phyloP scores from a whole-genome alignment of 2,113 vertebrate genomes.

The Phaetusa simplex region DNA sequence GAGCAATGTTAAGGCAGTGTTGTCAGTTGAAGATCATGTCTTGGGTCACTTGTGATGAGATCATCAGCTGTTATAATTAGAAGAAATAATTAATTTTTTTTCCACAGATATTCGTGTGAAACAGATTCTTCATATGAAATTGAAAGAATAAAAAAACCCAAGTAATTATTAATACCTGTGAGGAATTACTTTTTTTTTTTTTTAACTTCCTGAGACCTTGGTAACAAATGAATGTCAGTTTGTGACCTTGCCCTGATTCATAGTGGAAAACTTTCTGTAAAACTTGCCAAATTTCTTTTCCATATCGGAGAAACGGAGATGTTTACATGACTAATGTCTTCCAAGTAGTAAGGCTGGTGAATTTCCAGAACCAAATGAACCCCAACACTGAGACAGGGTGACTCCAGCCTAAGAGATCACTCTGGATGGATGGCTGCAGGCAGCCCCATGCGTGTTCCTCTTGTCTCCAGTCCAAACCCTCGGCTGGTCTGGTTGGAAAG shows the following conservation, averaged over 20 bases:
- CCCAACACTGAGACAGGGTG: not conserved
- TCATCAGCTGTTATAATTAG: not conserved
- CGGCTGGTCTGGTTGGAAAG: not conserved
- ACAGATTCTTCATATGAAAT: not conserved
- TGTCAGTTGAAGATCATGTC: not conserved
- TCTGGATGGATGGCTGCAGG: not conserved
- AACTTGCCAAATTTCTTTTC: not conserved
- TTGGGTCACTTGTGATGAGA: not conserved
- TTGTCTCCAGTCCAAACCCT: not conserved
- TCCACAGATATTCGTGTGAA: not conserved
- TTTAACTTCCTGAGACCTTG: not conserved
- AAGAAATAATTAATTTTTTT: not conserved
- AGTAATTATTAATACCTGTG: not conserved
- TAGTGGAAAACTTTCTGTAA: not conserved
- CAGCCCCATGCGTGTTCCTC: not conserved
- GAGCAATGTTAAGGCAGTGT: not conserved
- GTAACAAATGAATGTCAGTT: not conserved
- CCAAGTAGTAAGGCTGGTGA: not conserved
- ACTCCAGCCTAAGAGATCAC: not conserved
- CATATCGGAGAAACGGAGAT: not conserved
- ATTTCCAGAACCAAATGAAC: not conserved
- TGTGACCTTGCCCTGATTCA: not conserved
- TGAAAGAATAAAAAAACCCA: not conserved
- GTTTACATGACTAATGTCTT: not conserved
- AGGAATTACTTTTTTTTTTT: not conserved